Base-by-base conservation (phyloP, 2,797 vertebrate species). In the Halcyon badia region DNA sequence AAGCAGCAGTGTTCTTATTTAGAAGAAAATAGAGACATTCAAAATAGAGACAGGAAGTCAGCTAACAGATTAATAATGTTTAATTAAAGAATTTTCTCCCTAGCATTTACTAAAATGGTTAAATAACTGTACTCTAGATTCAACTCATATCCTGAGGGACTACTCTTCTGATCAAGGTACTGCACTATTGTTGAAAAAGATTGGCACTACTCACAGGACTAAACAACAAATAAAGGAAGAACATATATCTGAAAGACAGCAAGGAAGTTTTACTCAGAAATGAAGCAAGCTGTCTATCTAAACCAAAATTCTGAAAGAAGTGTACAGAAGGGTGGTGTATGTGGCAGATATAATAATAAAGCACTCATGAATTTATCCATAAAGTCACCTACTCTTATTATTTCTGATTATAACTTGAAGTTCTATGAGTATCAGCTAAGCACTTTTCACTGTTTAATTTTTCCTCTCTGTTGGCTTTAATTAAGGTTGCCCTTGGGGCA, bases 361-460 rank as follows among this genome's bases (percentile, higher is more conserved):
- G 70, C 0, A 1, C 14, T 54, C 18, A 54, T 65, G 5, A 85
- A 81, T 76, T 75, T 58, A 82, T 70, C 31, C 37, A 83, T 71
- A 42, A 84, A 56, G 20, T 64, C 18, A 46, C 16, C 24, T 48
- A 49, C 13, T 6, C 14, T 87, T 73, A 52, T 71, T 85, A 87
- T 83, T 89, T 89, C 52, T 84, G 31, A 33, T 80, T 85, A 86
- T 58, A 75, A 26, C 39, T 65, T 94, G n/a, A 89, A 76, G 24
- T 69, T 91, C 35, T 51, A 1, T 77, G 31, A 61, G 6, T 37
- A 94, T 58, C 37, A 87, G 25, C 19, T 49, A 75, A 91, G n/a
- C 16, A 75, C 10, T 88, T 96, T 85, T 91, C 46, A 75, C n/a
- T 56, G 15, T 37, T 86, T 65, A 86, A 22, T 57, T 94, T 94